phyloP scores from a whole-genome alignment of 2,113 vertebrate species.

The Toxotes chatareus region DNA sequence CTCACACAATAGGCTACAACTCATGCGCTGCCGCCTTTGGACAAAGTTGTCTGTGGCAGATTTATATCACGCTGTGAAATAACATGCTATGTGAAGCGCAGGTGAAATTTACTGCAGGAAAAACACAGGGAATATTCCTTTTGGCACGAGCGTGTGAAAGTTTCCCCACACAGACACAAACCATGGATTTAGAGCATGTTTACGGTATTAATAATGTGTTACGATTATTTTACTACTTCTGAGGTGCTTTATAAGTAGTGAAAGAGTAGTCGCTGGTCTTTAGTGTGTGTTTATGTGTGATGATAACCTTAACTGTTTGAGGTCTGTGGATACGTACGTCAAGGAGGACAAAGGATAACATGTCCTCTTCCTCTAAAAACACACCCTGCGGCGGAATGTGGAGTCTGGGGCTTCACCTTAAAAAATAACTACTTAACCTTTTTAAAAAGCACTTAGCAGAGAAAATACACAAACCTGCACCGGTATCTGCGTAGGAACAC shows the following conservation, averaged over 20 bases:
- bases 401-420: constrained; percentile 52
- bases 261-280: constrained; percentile 1
- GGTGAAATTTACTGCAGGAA: constrained; percentile 59
- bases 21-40: constrained; percentile 26
- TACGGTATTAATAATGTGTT: too few species aligned
- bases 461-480: constrained; percentile 32
- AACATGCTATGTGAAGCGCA: background rate
- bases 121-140: constrained; percentile 7
- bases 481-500: background rate
- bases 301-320: constrained; percentile 56
- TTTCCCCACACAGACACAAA: too few species aligned
- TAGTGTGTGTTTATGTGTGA: constrained; percentile 33
- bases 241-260: background rate
- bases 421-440: constrained; percentile 63
- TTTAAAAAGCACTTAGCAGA: constrained; percentile 17
- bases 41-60: constrained; percentile 42
- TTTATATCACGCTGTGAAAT: constrained; percentile 31
- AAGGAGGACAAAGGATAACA: constrained; percentile 63
- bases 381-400: constrained; percentile 48
- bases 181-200: too few species aligned
- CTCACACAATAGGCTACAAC: constrained; percentile 48
- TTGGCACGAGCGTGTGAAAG: background rate
- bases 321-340: constrained; percentile 50
- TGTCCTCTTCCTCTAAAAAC: constrained; percentile 62
- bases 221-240: too few species aligned